These are phyloP conservation scores for Perodicticus potto DNA, from an alignment of 2,797 vertebrate genomes.

Conservation along the genomic window DNA sequence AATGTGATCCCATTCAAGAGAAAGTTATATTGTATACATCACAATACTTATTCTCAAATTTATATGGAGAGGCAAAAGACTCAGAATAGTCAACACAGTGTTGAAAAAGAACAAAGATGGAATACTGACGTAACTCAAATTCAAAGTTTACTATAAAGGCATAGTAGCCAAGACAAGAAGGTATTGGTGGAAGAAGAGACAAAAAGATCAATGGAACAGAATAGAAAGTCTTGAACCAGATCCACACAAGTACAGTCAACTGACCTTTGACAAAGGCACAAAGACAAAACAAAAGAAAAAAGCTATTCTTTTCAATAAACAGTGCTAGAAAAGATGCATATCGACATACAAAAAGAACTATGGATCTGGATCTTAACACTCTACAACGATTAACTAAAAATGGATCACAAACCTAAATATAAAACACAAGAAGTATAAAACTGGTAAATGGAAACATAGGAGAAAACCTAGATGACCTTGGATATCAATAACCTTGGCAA, in stretches of 20 bases:
- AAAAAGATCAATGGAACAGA: not conserved
- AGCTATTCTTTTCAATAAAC: not conserved
- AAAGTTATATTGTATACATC: not conserved
- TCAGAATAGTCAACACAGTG: not conserved
- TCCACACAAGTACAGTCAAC: not conserved
- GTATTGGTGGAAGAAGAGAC: not conserved
- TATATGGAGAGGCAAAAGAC: not conserved
- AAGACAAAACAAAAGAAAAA: not conserved
- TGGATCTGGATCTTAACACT: not conserved
- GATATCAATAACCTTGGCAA: not conserved
- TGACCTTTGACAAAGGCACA: not conserved
- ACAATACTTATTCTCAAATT: not conserved
- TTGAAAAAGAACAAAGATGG: not conserved
- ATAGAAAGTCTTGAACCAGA: not conserved
- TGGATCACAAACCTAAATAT: not conserved
- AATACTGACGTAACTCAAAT: not conserved
- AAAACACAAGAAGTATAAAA: not conserved
- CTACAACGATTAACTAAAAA: not conserved
- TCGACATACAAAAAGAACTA: not conserved
- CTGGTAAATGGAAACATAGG: not conserved
- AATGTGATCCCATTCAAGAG: not conserved
- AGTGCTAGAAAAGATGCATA: not conserved
- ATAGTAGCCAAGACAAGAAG: not conserved
- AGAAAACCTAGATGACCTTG: not conserved
- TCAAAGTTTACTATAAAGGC: not conserved